Conservation (phyloP, 1,140 invertebrate species). For the Nymphalis io region DNA sequence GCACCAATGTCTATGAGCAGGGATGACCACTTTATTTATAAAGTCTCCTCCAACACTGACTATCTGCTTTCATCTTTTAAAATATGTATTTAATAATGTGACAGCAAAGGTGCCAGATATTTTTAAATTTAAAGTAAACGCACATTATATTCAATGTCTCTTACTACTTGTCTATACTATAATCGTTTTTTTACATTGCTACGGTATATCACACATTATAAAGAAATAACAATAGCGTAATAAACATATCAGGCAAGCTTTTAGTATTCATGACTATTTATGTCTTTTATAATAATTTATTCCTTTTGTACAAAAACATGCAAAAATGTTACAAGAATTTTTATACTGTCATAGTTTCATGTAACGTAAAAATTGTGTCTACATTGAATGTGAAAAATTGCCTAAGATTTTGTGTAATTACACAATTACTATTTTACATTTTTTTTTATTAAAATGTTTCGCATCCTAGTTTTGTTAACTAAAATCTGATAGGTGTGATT, state of each 20-base stretch:
- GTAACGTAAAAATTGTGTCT: background rate
- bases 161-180: slow-evolving; percentile 5
- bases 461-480: too few species aligned
- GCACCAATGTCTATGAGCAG: too few species aligned
- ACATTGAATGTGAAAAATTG: too few species aligned
- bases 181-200: slow-evolving; percentile 1
- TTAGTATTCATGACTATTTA: background rate
- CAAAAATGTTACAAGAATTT: too few species aligned
- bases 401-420: too few species aligned
- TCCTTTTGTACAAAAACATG: too few species aligned
- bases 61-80: background rate
- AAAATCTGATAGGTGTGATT: too few species aligned
- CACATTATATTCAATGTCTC: slow-evolving; percentile 10
- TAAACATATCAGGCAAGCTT: slow-evolving; percentile 5
- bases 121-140: slow-evolving; percentile 4
- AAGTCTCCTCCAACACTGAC: too few species aligned
- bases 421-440: too few species aligned
- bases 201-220: background rate
- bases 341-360: too few species aligned
- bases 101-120: background rate
- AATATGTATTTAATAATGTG: background rate
- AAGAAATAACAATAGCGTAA: background rate
- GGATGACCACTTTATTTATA: too few species aligned
- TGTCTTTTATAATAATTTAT: background rate
- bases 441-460: too few species aligned